phyloP scores from a whole-genome alignment of 2,797 vertebrate genomes.

The Notolepis coatsorum region DNA sequence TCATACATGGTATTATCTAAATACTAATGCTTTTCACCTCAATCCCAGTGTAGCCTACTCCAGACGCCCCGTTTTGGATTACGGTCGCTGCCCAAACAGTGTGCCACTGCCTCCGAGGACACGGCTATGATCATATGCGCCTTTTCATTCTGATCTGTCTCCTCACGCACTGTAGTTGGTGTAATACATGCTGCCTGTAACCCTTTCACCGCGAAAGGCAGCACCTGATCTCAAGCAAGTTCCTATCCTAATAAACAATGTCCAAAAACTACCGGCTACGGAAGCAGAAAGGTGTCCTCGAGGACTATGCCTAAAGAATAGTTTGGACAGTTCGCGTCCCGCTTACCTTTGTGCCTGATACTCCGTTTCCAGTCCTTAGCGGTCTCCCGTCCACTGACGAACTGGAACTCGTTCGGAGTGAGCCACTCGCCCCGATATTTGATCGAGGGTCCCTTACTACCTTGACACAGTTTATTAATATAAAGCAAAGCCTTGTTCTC shows the following conservation, averaged over 20 bases:
- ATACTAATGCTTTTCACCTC: slow-evolving; percentile 58
- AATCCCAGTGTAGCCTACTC: slow-evolving; percentile 42
- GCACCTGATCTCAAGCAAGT: slow-evolving; percentile 50
- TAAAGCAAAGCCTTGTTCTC: slow-evolving; percentile 98
- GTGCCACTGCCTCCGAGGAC: slow-evolving; percentile 50
- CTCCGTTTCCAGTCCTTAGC: slow-evolving; percentile 99
- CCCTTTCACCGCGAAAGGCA: slow-evolving; percentile 76
- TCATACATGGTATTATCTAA: slow-evolving; percentile 4
- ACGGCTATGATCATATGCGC: slow-evolving; percentile 56
- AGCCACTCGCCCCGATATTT: slow-evolving; percentile 98
- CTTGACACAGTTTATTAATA: slow-evolving; percentile 97
- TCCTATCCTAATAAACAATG: slow-evolving; percentile 29
- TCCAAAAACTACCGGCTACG: slow-evolving; percentile 27
- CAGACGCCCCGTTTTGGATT: slow-evolving; percentile 39
- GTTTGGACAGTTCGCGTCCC: neutral
- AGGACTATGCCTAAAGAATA: neutral
- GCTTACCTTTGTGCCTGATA: slow-evolving; percentile 97
- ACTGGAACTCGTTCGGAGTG: slow-evolving; percentile 98
- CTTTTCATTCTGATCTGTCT: slow-evolving; percentile 64
- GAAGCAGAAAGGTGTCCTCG: neutral
- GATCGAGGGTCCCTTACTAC: slow-evolving; percentile 97
- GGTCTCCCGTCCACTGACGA: slow-evolving; percentile 97
- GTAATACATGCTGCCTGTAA: slow-evolving; percentile 59
- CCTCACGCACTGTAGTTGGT: slow-evolving; percentile 63
- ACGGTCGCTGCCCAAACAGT: slow-evolving; percentile 55